Evolutionary conservation across 2,888 invertebrate genomes (phyloP).

Genomic region (Phyllotreta cruciferae): DNA sequence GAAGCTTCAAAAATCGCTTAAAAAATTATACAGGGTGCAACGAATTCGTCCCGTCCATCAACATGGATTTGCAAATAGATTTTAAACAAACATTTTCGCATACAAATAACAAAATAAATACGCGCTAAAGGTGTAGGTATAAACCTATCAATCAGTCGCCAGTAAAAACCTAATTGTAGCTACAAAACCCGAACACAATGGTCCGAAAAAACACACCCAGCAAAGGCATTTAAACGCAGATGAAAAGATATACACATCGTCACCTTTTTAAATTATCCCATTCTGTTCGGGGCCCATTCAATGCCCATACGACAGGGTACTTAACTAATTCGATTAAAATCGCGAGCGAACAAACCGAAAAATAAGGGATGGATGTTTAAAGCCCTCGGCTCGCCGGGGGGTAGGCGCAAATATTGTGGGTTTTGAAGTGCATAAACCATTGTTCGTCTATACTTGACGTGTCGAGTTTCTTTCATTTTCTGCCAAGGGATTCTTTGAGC

Average conservation of each 20-base stretch:
- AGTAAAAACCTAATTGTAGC: no score
- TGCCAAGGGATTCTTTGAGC: no score
- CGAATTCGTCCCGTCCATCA: no score
- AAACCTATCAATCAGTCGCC: no score
- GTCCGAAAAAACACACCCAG: background rate
- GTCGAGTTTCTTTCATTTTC: conserved; percentile 14
- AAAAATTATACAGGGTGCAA: no score
- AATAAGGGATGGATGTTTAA: conserved; percentile 31
- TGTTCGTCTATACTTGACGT: conserved; percentile 41
- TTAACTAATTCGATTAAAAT: conserved; percentile 40
- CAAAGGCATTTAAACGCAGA: background rate
- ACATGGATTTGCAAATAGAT: no score
- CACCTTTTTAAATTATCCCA: conserved; percentile 32
- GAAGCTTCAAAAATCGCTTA: no score
- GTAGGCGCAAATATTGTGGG: conserved; percentile 42
- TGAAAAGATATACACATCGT: conserved; percentile 35
- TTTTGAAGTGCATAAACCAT: conserved; percentile 36
- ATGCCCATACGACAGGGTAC: conserved; percentile 10
- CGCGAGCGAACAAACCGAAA: conserved; percentile 36
- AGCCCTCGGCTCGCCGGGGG: conserved; percentile 37
- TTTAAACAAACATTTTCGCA: no score
- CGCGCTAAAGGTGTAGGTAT: no score
- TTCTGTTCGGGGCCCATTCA: conserved; percentile 14
- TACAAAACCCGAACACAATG: no score
- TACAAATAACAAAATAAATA: no score